Percentiles rank a stretch among this genome's conserved stretches.
These are phyloP conservation scores for Lonchura striata DNA, from an alignment of 2,113 vertebrate genomes.

Conservation along the genomic window DNA sequence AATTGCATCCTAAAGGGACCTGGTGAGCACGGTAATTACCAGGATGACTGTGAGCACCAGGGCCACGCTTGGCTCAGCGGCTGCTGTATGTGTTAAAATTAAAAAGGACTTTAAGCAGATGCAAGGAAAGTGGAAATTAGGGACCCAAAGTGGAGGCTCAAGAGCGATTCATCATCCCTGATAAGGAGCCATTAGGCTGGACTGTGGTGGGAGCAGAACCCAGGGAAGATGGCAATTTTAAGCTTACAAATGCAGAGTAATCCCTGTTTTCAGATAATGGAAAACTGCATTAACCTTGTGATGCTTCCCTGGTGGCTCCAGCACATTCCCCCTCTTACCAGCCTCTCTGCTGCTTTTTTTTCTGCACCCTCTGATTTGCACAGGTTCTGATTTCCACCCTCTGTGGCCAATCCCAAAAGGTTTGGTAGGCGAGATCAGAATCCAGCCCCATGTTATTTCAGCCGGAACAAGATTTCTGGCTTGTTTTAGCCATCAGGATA, in stretches of 20 bases:
- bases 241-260: conserved; percentile 56
- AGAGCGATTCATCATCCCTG: conserved; percentile 54
- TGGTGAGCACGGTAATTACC: conserved; percentile 5
- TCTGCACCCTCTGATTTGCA: neutral
- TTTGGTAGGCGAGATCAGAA: neutral
- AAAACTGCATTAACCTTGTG: conserved; percentile 39
- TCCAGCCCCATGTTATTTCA: conserved; percentile 5
- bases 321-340: neutral
- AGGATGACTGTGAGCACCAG: neutral
- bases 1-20: conserved; percentile 60
- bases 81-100: conserved; percentile 9
- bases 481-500: conserved; percentile 47
- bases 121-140: conserved; percentile 51
- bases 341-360: neutral
- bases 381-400: neutral
- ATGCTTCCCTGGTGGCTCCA: conserved; percentile 7
- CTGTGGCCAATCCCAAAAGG: neutral
- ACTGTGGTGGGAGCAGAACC: conserved; percentile 14
- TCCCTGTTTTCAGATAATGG: conserved; percentile 53
- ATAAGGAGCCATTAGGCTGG: conserved; percentile 57
- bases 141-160: conserved; percentile 35
- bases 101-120: conserved; percentile 49
- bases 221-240: conserved; percentile 1
- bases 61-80: neutral
- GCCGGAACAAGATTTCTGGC: conserved; percentile 21